Base-by-base conservation (phyloP, 92 coral and sea anemone genomes). In the Epizoanthus stellaris region DNA sequence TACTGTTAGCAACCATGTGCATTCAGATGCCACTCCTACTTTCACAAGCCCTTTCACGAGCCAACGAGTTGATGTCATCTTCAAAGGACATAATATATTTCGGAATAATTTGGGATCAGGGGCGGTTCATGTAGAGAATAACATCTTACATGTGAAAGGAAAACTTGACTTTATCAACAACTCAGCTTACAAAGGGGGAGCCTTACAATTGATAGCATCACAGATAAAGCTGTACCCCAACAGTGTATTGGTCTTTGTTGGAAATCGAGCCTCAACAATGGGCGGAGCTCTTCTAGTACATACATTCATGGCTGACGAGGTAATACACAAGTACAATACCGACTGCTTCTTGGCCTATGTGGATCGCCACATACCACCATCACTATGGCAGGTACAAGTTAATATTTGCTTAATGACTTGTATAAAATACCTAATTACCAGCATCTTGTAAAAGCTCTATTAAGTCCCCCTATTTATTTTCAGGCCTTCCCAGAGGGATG, bases 331-430 rank as follows among this genome's bases (percentile, higher is more conserved):
- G 80, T 80, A 91, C 36, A 96, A 96, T 77, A 91, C 98, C 0
- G 96, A 89, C 73, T 96, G 98, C 75, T 92, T 96, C 80, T 73
- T 96, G 67, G 72, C 87, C n/a, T 96, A 96, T 81, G 82, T 87
- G 23, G 82, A 92, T 66, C 77, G 72, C 5, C 67, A 68, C 20
- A 76, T 62, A 0, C 74, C 85, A 6, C 98, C 98, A 14, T 89
- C 94, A 7, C 53, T 91, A 67, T 96, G 98, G 98, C 87, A 94
- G 88, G 98, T 96, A 92, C 68, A 42, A 6, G 62, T 54, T 30
- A 30, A 30, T 30, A 30, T 30, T 30, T 30, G 36, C 36, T 30
- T 30, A 30, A 30, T 30, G 36, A 30, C 36, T 30, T 30, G 36
- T 30, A 30, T 30, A 30, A 30, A 30, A 30, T 30, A 30, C 36